phyloP scores from a whole-genome alignment of 2,797 vertebrate species.

The Enteromius thamalakanensis region DNA sequence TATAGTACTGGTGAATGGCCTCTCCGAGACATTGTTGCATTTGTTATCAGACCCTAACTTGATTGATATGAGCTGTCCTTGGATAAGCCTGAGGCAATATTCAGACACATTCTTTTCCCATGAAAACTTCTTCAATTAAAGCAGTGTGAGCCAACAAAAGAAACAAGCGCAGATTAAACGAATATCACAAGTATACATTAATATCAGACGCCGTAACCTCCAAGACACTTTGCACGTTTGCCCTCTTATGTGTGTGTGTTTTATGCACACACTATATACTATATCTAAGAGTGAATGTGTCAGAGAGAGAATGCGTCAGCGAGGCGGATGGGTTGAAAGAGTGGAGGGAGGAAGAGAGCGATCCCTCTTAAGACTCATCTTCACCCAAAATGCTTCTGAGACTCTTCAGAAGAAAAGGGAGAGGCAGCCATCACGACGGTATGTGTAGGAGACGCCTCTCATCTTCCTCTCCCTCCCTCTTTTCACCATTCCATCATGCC shows the following conservation, averaged over 20 bases:
- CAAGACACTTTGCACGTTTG: conserved; percentile 3
- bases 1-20: conserved; percentile 40
- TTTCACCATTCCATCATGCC: conserved; percentile 32
- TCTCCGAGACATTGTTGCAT: conserved; percentile 59
- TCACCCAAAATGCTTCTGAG: conserved; percentile 31
- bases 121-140: conserved; percentile 52
- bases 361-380: conserved; percentile 45
- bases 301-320: neutral
- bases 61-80: conserved; percentile 64
- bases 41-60: conserved; percentile 58
- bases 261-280: neutral
- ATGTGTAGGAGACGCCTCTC: conserved; percentile 52
- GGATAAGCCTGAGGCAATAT: conserved; percentile 58
- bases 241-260: neutral
- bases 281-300: neutral
- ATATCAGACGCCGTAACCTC: conserved; percentile 1
- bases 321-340: conserved; percentile 35
- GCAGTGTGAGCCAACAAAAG: conserved; percentile 26
- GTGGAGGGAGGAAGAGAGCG: conserved; percentile 44
- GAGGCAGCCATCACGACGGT: conserved; percentile 45
- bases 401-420: conserved; percentile 45
- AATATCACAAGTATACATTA: conserved; percentile 34
- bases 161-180: conserved; percentile 18
- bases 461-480: conserved; percentile 34
- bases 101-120: conserved; percentile 60